These are phyloP conservation scores for Hoplodrina blanda DNA, from an alignment of 2,888 invertebrate genomes.

Conservation along the genomic window DNA sequence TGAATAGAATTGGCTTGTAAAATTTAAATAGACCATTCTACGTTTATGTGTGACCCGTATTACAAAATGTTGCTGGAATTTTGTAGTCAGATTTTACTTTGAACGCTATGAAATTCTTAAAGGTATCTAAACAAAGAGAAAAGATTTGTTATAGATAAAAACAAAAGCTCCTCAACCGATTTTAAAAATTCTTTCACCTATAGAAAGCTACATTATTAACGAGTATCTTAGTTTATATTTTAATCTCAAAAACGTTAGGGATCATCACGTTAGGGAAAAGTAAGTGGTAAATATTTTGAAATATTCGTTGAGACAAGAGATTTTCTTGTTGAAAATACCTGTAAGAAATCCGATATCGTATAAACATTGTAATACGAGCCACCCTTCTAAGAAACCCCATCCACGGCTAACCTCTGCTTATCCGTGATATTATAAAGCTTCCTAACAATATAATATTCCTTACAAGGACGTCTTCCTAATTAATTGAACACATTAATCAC, in stretches of 20 bases:
- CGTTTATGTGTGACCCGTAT: constrained; percentile 8
- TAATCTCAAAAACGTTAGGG: too few species aligned
- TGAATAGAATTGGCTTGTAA: constrained; percentile 43
- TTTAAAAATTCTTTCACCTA: too few species aligned
- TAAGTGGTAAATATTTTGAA: too few species aligned
- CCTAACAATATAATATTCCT: not conserved
- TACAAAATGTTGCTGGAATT: constrained; percentile 7
- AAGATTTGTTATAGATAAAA: too few species aligned
- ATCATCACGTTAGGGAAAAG: too few species aligned
- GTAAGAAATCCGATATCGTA: constrained; percentile 16
- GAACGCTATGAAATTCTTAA: too few species aligned
- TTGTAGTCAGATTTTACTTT: not conserved
- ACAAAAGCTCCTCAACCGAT: too few species aligned
- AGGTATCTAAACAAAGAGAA: too few species aligned
- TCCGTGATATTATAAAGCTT: constrained; percentile 35
- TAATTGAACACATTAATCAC: constrained; percentile 1
- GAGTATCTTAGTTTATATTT: too few species aligned
- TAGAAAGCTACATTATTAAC: too few species aligned
- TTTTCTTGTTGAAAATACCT: not conserved
- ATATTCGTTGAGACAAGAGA: not conserved
- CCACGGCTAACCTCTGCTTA: not conserved
- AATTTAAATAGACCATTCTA: constrained; percentile 43
- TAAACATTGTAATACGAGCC: constrained; percentile 29
- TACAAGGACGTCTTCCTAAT: not conserved
- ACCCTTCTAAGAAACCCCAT: constrained; percentile 34